These are phyloP conservation scores for Syngnathus acus DNA, from an alignment of 2,797 vertebrate species.

Conservation along the genomic window DNA sequence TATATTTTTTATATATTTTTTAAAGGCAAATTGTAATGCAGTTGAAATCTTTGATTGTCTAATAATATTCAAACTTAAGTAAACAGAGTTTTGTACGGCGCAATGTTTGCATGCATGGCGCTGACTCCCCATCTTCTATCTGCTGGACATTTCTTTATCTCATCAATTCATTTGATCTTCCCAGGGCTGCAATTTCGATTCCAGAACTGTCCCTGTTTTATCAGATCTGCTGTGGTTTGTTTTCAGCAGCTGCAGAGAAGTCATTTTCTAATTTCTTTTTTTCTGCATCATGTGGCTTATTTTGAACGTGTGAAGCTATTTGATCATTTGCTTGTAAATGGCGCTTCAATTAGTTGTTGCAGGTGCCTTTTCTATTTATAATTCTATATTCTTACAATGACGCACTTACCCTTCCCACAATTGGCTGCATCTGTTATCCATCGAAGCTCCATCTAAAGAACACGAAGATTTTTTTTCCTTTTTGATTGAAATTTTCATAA, in stretches of 20 bases:
- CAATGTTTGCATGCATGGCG: background rate
- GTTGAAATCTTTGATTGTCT: too few species aligned
- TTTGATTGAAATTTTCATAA: background rate
- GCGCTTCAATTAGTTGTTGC: background rate
- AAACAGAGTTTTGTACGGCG: background rate
- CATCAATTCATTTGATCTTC: conserved; percentile 4
- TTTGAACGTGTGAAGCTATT: background rate
- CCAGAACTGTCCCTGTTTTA: background rate
- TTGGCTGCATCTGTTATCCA: background rate
- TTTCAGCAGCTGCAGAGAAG: background rate
- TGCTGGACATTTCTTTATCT: background rate
- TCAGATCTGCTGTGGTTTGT: background rate
- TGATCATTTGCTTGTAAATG: too few species aligned
- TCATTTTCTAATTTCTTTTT: background rate
- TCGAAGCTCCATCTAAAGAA: background rate
- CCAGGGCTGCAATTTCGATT: background rate
- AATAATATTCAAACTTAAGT: too few species aligned
- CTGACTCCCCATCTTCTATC: background rate
- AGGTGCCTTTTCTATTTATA: background rate
- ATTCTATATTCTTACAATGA: background rate
- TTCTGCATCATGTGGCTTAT: background rate
- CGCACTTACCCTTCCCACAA: background rate
- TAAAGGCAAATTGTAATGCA: too few species aligned
- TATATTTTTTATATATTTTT: too few species aligned
- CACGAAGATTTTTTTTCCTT: background rate